Conservation (phyloP, 2,888 invertebrate species). For the Cryptocephalus primarius region DNA sequence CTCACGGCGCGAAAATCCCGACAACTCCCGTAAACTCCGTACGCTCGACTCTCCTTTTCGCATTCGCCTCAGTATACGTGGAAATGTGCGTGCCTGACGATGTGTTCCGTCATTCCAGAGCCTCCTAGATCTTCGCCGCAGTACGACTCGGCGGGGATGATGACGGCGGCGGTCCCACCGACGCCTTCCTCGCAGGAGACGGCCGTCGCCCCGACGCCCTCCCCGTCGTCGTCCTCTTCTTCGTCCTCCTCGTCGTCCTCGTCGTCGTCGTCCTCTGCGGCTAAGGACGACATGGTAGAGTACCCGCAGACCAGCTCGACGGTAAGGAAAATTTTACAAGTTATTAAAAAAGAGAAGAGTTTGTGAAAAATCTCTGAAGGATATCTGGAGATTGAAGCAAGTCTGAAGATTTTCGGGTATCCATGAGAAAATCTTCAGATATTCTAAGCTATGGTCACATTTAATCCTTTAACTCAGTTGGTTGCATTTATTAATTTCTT, state of each 20-base stretch:
- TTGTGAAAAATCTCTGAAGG: neutral
- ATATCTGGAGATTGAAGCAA: too few relatives aligned
- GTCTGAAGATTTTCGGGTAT: too few relatives aligned
- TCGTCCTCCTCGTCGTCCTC: too few relatives aligned
- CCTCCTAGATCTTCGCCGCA: constrained; percentile 68
- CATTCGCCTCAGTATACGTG: too few relatives aligned
- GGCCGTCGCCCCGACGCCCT: constrained; percentile 14
- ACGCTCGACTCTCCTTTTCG: too few relatives aligned
- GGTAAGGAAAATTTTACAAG: constrained; percentile 22
- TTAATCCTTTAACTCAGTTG: too few relatives aligned
- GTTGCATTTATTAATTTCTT: too few relatives aligned
- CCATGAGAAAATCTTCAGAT: too few relatives aligned
- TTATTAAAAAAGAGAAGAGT: neutral
- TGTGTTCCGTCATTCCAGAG: constrained; percentile 45
- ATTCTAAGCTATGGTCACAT: too few relatives aligned
- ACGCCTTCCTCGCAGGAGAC: constrained; percentile 4
- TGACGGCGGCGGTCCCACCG: constrained; percentile 29
- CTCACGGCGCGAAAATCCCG: too few relatives aligned
- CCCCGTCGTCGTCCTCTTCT: too few relatives aligned
- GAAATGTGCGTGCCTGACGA: neutral
- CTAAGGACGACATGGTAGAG: constrained; percentile 29
- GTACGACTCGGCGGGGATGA: constrained; percentile 46
- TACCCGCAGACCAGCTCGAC: constrained; percentile 38
- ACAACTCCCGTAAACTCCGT: too few relatives aligned
- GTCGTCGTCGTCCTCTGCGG: constrained; percentile 49